Evolutionary conservation across 2,888 invertebrate genomes (phyloP).

Genomic region (Coenonympha arcania): DNA sequence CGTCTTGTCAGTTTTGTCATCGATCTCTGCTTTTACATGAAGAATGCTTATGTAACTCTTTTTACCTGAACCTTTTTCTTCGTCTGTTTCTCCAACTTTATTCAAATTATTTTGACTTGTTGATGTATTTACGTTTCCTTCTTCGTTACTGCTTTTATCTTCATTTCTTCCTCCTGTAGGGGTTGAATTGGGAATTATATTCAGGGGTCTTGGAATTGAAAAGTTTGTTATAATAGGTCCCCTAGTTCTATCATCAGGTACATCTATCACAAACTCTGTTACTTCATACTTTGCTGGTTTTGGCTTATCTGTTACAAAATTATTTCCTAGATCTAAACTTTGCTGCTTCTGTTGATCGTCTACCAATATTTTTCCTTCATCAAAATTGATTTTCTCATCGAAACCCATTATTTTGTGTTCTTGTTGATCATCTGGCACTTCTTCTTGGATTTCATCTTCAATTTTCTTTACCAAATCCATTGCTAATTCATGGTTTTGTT

Average conservation of each 20-base stretch:
- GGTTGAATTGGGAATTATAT: constrained; percentile 28
- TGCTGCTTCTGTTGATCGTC: not conserved
- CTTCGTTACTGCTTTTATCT: constrained; percentile 10
- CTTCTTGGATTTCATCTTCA: not conserved
- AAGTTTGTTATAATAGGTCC: constrained; percentile 41
- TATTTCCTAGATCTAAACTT: not conserved
- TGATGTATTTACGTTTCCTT: constrained; percentile 22
- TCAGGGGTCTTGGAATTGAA: constrained; percentile 35
- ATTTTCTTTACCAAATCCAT: not conserved
- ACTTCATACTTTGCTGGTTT: constrained; percentile 42
- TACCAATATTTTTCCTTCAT: not conserved
- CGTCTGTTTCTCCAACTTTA: not conserved
- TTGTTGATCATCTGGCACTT: not conserved
- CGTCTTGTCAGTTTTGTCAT: constrained; percentile 33
- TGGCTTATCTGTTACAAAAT: constrained; percentile 8
- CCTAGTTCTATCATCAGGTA: constrained; percentile 42
- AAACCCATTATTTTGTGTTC: not conserved
- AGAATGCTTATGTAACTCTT: constrained; percentile 33
- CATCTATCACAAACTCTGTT: constrained; percentile 47
- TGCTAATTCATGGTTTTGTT: no score
- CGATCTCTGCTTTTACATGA: constrained; percentile 40
- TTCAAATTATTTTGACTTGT: not conserved
- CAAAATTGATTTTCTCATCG: not conserved
- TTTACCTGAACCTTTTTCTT: constrained; percentile 17
- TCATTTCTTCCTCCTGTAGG: constrained; percentile 16